A percentile compares a stretch with the other conserved stretches of the same genome.
Evolutionary conservation across 2,888 invertebrate genomes (phyloP).

Genomic region (Andrena marginata): DNA sequence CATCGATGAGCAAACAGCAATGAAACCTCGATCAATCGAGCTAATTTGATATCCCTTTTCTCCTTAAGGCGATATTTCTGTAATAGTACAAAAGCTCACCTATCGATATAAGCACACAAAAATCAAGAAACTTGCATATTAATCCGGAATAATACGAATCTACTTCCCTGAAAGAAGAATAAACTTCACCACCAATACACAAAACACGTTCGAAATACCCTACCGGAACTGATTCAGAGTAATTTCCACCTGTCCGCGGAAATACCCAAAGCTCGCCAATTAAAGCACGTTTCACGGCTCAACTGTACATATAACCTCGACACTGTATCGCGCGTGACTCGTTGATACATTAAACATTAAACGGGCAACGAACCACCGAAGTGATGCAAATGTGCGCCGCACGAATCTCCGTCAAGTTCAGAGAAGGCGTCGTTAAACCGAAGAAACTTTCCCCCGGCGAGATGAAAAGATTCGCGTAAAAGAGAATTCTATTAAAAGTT

Average conservation of each 20-base stretch:
- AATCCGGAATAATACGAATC: neutral
- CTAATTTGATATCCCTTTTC: too few relatives aligned
- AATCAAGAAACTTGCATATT: too few relatives aligned
- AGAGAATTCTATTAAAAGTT: constrained; percentile 50
- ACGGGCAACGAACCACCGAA: constrained; percentile 11
- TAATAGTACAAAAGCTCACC: too few relatives aligned
- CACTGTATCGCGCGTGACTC: constrained; percentile 1
- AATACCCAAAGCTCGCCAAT: neutral
- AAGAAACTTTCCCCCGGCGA: constrained; percentile 1
- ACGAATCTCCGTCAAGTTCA: neutral
- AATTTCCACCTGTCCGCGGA: neutral
- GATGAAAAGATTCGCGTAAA: constrained; percentile 7
- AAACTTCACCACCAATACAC: neutral
- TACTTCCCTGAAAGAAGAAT: neutral
- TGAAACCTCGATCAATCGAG: too few relatives aligned
- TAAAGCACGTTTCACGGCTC: neutral
- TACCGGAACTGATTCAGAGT: neutral
- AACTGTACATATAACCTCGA: too few relatives aligned
- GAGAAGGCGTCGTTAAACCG: constrained; percentile 9
- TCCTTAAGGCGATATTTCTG: too few relatives aligned
- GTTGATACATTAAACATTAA: constrained; percentile 1
- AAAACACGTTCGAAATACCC: neutral
- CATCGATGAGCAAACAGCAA: neutral
- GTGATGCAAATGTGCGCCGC: constrained; percentile 3
- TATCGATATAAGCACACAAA: too few relatives aligned